Base-by-base conservation (phyloP, 2,113 vertebrate species). In the Eurystomus gularis region DNA sequence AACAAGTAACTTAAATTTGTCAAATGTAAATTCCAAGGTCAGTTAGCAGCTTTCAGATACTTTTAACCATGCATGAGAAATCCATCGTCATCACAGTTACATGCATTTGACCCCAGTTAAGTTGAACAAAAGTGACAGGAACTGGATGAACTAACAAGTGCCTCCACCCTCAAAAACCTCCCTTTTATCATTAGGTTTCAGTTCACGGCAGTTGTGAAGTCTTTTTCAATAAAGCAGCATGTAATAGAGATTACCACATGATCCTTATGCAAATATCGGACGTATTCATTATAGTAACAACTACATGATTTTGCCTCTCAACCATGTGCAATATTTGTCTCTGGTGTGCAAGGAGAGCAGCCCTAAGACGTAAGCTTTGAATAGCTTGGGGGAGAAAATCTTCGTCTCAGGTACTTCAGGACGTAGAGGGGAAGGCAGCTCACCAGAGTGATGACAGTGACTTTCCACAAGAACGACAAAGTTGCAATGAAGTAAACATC, bases 391-490 rank as follows among this genome's bases (percentile, higher is more conserved):
- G 99, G 99, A 10, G 99, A 99, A 98, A 99, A 99, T 62, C 99
- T 98, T 71, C 99, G 93, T 10, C 99, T 98, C 94, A 99, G 99
- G 96, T 99, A 99, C 98, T 99, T 99, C 94, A 99, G 98, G 95
- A 99, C 98, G 88, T 99, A 99, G 80, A 99, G 99, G 7, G 99
- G 99, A 86, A 99, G 98, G 64, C 99, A 99, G 98, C 99, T 99
- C 96, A 99, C 98, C 97, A 99, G 97, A 6, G 99, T 99, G 98
- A 99, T 99, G 91, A 98, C 98, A 0, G 99, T 99, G 89, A 99
- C 99, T 97, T 99, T 99, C 99, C 99, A 99, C 88, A 99, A 97
- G 98, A 99, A 99, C 0, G 99, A 99, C 35, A 99, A 77, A 1
- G 99, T 99, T 61, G 98, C 96, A 94, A 99, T 99, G 98, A 99